Percentiles rank a stretch among this genome's conserved stretches.
These are phyloP conservation scores for Alosa sapidissima DNA, from an alignment of 2,797 vertebrate genomes.

Conservation along the genomic window DNA sequence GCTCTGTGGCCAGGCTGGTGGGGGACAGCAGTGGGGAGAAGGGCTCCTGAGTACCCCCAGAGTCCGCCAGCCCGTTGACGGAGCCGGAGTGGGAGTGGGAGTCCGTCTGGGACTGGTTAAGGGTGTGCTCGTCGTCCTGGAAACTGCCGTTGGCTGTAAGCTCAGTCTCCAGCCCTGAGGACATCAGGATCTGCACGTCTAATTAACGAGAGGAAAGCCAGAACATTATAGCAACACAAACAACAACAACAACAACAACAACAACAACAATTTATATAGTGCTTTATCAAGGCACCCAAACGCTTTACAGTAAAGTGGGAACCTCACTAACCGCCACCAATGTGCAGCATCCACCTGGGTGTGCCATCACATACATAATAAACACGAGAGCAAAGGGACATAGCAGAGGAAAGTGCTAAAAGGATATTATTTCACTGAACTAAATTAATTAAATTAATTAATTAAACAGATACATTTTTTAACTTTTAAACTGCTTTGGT, in stretches of 20 bases:
- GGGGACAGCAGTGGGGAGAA: conserved; percentile 60
- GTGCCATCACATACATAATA: no score
- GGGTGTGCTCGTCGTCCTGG: conserved; percentile 63
- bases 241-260: no score
- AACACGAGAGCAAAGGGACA: not conserved
- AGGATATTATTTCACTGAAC: not conserved
- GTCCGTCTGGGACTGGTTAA: conserved; percentile 63
- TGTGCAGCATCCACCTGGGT: no score
- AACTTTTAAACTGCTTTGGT: not conserved
- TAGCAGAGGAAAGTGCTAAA: not conserved
- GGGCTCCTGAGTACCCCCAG: conserved; percentile 41
- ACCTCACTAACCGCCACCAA: no score
- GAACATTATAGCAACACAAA: not conserved
- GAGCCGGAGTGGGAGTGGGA: conserved; percentile 63
- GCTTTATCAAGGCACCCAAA: no score
- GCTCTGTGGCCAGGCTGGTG: conserved; percentile 28
- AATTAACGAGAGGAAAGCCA: conserved; percentile 11
- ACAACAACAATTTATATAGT: no score
- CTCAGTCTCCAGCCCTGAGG: conserved; percentile 70
- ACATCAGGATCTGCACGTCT: conserved; percentile 86
- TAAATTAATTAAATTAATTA: not conserved
- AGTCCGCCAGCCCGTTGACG: conserved; percentile 54
- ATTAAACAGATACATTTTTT: not conserved
- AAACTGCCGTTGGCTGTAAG: conserved; percentile 51
- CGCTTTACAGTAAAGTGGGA: no score